Conservation (phyloP, 2,888 invertebrate genomes). For the Cordilura impudica region DNA sequence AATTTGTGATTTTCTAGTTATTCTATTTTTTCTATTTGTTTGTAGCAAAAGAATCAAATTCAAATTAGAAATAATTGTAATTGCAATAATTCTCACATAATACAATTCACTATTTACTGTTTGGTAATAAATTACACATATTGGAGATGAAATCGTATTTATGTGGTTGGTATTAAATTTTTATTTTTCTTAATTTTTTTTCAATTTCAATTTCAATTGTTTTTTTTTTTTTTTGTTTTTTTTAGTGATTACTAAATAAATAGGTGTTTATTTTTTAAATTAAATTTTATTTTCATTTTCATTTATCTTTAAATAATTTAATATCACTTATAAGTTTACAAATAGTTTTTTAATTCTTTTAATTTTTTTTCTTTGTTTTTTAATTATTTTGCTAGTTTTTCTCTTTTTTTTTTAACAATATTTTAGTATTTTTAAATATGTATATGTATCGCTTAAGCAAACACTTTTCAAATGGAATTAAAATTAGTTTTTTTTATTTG, state of each 20-base stretch:
- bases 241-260: constrained; percentile 33
- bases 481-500: neutral
- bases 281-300: neutral
- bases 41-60: neutral
- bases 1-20: neutral
- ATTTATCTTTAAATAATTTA: constrained; percentile 30
- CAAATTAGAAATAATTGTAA: neutral
- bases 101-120: constrained; percentile 7
- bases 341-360: constrained; percentile 22
- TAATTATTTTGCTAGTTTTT: neutral
- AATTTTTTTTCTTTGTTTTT: neutral
- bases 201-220: neutral
- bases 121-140: constrained; percentile 9
- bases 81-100: neutral
- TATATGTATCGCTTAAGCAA: constrained; percentile 17
- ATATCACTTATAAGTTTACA: constrained; percentile 49
- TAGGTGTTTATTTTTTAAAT: constrained; percentile 12
- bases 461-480: neutral
- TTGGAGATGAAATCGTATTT: neutral
- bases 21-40: neutral
- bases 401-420: neutral
- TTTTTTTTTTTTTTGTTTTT: neutral
- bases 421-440: too few relatives aligned
- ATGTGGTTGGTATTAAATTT: neutral
- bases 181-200: constrained; percentile 5